Base-by-base conservation (phyloP, 2,888 invertebrate species). In the Meiosimyza decipiens region DNA sequence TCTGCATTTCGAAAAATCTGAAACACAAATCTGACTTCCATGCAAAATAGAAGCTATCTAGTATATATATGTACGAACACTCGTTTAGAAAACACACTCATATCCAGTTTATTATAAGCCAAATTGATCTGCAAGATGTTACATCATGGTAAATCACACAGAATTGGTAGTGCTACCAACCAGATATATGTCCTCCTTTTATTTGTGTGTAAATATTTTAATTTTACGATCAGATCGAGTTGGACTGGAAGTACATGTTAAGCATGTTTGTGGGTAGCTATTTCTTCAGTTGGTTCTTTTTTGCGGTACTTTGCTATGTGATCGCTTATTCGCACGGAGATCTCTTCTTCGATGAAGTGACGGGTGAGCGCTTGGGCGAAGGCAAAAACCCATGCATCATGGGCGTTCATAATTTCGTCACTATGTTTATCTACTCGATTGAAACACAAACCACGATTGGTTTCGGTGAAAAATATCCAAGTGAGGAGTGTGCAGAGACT, bases 201-300 rank as follows among this genome's bases (percentile, higher is more conserved):
- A 40, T 40, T 40, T 40, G 40, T 40, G 40, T 40, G 40, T 40
- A 40, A 40, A 40, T 9, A 9, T 40, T 40, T 89, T 55, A 11
- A 12, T 87, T 59, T n/a, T 0, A 93, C 84, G 90, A 92, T 28
- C 78, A 87, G 82, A 88, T 91, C 67, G 91, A 91, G 80, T 87
- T 89, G 74, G 93, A 95, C 86, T 98, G 98, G 98, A 91, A 95
- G 73, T 96, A 95, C 92, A 96, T 96, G 65, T 88, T 98, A 69
- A 88, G 95, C 64, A 91, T 96, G 71, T 97, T 98, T 85, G 91
- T 94, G 50, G 89, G 94, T 74, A 94, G 94, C 74, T 98, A 97
- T 86, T 91, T 97, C 78, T 80, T 91, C 13, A 92, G 93, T 83
- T 96, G 96, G 95, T 86, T 94, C 28, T 80, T 92, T 13, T 96